These are phyloP conservation scores for Solen grandis DNA, from an alignment of 1,140 invertebrate species.

Conservation along the genomic window DNA sequence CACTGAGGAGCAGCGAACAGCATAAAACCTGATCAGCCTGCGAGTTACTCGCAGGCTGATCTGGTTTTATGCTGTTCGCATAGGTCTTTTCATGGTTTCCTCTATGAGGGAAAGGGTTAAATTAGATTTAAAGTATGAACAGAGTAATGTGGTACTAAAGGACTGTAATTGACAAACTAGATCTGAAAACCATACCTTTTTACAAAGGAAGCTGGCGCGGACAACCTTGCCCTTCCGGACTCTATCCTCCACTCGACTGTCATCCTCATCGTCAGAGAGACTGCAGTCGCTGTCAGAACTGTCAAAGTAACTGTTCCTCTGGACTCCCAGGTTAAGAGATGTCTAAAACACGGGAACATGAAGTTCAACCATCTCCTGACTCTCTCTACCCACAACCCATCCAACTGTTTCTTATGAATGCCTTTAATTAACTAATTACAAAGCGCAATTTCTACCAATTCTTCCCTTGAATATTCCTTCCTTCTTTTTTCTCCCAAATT, in stretches of 20 bases:
- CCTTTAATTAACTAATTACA: neutral
- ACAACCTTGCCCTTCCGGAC: constrained; percentile 68
- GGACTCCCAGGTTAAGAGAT: constrained; percentile 69
- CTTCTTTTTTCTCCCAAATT: neutral
- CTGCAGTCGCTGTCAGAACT: constrained; percentile 73
- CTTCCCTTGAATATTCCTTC: neutral
- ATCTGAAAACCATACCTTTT: constrained; percentile 70
- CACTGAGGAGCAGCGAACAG: too few species aligned
- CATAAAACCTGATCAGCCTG: too few species aligned
- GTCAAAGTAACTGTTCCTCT: constrained; percentile 72
- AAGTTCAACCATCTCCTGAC: too few species aligned
- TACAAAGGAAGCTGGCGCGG: constrained; percentile 67
- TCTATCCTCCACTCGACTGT: constrained; percentile 48
- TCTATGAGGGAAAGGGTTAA: too few species aligned
- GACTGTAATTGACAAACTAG: too few species aligned
- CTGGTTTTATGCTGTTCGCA: too few species aligned
- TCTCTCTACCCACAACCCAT: too few species aligned
- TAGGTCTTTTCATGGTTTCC: too few species aligned
- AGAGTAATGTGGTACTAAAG: too few species aligned
- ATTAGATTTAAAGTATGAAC: too few species aligned
- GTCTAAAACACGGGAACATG: constrained; percentile 62
- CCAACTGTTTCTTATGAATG: too few species aligned
- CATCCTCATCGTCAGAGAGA: constrained; percentile 70
- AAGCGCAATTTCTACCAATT: neutral
- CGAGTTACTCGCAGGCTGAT: too few species aligned